A percentile compares a stretch with the other conserved stretches of the same genome.
Conservation (phyloP, 2,888 invertebrate species). For the Nomada hirtipes region DNA sequence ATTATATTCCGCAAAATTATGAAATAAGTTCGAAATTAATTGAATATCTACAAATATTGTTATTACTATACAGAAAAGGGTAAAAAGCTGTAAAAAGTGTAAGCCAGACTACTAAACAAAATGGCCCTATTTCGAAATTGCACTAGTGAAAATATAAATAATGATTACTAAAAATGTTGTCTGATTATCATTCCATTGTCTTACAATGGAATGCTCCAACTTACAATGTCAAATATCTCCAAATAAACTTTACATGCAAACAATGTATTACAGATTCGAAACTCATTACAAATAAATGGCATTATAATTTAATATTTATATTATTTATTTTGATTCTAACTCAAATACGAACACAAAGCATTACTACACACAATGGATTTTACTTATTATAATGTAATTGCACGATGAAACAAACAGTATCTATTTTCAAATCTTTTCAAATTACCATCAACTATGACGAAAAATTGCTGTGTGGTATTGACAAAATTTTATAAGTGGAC, state of each 20-base stretch:
- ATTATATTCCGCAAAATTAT: not conserved
- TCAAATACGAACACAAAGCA: too few relatives aligned
- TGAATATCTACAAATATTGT: not conserved
- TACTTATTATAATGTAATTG: not conserved
- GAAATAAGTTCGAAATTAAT: not conserved
- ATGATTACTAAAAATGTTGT: not conserved
- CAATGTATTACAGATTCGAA: not conserved
- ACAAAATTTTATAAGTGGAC: not conserved
- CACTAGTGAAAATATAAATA: not conserved
- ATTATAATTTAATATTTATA: conserved; percentile 10
- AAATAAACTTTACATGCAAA: not conserved
- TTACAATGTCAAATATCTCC: not conserved
- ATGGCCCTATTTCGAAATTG: not conserved
- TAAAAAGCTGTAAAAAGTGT: not conserved
- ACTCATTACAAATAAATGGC: not conserved
- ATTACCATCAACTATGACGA: too few relatives aligned
- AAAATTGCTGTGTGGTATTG: not conserved
- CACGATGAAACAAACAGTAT: not conserved
- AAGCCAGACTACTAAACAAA: not conserved
- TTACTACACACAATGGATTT: too few relatives aligned
- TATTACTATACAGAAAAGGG: not conserved
- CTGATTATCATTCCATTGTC: not conserved
- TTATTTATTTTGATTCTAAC: conserved; percentile 1
- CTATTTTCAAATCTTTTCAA: too few relatives aligned
- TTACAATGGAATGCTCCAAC: not conserved